These are phyloP conservation scores for Scolanthus callimorphus DNA, from an alignment of 92 coral and sea anemone species.

Conservation along the genomic window DNA sequence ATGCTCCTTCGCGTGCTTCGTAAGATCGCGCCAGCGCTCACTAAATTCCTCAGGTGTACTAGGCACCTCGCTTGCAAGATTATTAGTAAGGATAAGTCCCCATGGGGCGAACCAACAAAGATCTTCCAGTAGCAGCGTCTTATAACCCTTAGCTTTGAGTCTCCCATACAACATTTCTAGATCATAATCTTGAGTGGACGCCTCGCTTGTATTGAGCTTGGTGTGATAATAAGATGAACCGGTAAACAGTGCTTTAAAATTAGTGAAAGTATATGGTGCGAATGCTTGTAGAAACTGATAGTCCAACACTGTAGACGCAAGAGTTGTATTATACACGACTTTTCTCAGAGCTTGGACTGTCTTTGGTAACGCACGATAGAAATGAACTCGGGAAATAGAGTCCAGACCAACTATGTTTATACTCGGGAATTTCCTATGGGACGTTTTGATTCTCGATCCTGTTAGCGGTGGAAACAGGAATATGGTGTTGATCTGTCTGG, in stretches of 20 bases:
- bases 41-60: slow-evolving; percentile 21
- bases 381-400: slow-evolving; percentile 75
- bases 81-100: slow-evolving; percentile 46
- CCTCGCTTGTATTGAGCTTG: not conserved
- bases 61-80: slow-evolving; percentile 13
- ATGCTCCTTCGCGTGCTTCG: slow-evolving; percentile 3
- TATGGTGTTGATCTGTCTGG: slow-evolving; percentile 8
- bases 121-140: slow-evolving; percentile 58
- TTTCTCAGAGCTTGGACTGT: slow-evolving; percentile 39
- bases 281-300: slow-evolving; percentile 60
- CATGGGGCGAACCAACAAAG: slow-evolving; percentile 61
- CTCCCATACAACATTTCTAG: slow-evolving; percentile 32
- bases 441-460: not conserved
- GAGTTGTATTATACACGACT: slow-evolving; percentile 20
- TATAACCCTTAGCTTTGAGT: slow-evolving; percentile 47
- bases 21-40: slow-evolving; percentile 31
- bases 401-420: slow-evolving; percentile 61
- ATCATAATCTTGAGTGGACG: slow-evolving; percentile 13
- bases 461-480: slow-evolving; percentile 46
- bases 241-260: slow-evolving; percentile 40
- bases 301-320: slow-evolving; percentile 47
- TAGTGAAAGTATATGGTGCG: slow-evolving; percentile 42
- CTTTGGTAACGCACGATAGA: slow-evolving; percentile 63
- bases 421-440: slow-evolving; percentile 12
- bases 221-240: slow-evolving; percentile 19